Base-by-base conservation (phyloP, 64 coral and sea anemone genomes). In the Anthopleura sola region DNA sequence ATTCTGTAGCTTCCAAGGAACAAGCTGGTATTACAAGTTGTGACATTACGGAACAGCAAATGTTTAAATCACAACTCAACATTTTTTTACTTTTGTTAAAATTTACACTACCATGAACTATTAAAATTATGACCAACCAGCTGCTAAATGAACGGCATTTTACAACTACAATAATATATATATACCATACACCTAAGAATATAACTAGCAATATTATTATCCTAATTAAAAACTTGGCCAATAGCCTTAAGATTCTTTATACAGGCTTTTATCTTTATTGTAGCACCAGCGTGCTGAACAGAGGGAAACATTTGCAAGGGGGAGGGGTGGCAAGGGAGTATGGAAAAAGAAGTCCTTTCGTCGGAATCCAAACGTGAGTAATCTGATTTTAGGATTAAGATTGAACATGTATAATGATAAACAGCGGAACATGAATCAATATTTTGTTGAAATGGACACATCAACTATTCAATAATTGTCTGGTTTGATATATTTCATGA, bases 201-300 rank as follows among this genome's bases (percentile, higher is more conserved):
- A 32, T 34, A 71, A 71, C 66, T 71, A 71, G 66, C 14, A 71
- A 71, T n/a, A n/a, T 71, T 1, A 13, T 71, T 32, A 31, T 71
- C n/a, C 66, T 71, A 33, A 71, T 71, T 71, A 71, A 71, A 71
- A 71, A 71, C 58, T 62, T 12, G 3, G 58, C 66, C 66, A 34
- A 71, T 16, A 71, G 28, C 66, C 34, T 16, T 3, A 71, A 3
- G 14, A 14, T 71, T 28, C 29, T 32, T 32, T 71, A 32, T 34
- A 71, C 66, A 71, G 34, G 66, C 29, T 71, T 33, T 71, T 10
- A 53, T 53, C 50, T 53, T 53, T 53, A 53, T 53, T 53, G 13
- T 17, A 14, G 50, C 6, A 44, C 40, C 16, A 53, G 50, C 1
- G 50, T 71, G 60, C 26, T 71, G 66, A 71, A 32, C 28, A 32